These are phyloP conservation scores for Gobiocypris rarus DNA, from an alignment of 2,113 vertebrate genomes.

Conservation along the genomic window DNA sequence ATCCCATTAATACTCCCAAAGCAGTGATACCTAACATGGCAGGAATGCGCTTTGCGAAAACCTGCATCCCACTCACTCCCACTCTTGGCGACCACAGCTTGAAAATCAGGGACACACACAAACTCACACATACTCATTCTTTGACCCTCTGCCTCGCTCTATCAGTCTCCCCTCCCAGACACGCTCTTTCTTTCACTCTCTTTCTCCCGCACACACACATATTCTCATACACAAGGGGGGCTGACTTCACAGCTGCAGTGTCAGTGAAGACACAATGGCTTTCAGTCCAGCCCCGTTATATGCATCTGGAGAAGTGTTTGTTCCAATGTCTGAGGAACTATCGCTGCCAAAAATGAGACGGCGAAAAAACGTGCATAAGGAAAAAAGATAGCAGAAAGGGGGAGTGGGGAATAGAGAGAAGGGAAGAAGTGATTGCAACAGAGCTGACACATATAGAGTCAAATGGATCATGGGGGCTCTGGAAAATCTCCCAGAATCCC, in stretches of 20 bases:
- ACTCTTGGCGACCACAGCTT: conserved; percentile 62
- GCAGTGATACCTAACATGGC: conserved; percentile 67
- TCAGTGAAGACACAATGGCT: conserved; percentile 59
- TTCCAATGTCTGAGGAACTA: conserved; percentile 59
- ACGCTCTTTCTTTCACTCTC: conserved; percentile 3
- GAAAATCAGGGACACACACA: conserved; percentile 50
- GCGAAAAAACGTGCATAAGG: conserved; percentile 32
- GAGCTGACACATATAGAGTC: conserved; percentile 44
- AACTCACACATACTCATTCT: conserved; percentile 35
- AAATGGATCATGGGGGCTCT: conserved; percentile 51
- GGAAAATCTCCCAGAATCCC: conserved; percentile 51
- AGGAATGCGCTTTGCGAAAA: conserved; percentile 69
- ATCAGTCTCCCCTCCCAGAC: conserved; percentile 13
- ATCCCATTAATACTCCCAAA: conserved; percentile 59
- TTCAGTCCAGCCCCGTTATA: conserved; percentile 46
- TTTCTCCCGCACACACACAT: conserved; percentile 44
- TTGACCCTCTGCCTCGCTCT: conserved; percentile 10
- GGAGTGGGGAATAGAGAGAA: conserved; percentile 24
- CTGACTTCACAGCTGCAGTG: conserved; percentile 69
- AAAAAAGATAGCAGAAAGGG: conserved; percentile 21
- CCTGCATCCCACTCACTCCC: conserved; percentile 65
- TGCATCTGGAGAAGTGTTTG: conserved; percentile 71
- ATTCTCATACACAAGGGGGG: conserved; percentile 51
- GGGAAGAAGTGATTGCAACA: conserved; percentile 45
- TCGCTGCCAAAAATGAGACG: conserved; percentile 58